These are phyloP conservation scores for Drepana falcataria DNA, from an alignment of 2,888 invertebrate species.

Conservation along the genomic window DNA sequence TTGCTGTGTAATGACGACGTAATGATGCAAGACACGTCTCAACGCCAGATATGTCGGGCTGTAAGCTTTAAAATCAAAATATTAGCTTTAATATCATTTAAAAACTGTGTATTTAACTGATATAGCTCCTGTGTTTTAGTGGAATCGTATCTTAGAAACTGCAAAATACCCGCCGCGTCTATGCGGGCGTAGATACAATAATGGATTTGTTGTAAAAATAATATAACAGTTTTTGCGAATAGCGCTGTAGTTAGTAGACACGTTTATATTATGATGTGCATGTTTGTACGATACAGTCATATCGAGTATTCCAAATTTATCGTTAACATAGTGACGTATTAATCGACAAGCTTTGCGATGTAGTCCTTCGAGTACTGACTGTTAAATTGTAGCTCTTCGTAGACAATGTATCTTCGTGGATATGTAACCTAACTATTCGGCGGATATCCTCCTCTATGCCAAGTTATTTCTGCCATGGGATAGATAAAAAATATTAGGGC, in stretches of 20 bases:
- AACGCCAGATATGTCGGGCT: slow-evolving; percentile 21
- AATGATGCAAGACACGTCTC: slow-evolving; percentile 7
- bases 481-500: no score
- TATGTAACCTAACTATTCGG: slow-evolving; percentile 46
- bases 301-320: slow-evolving; percentile 69
- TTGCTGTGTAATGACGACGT: slow-evolving; percentile 60
- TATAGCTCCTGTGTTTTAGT: slow-evolving; percentile 61
- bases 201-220: slow-evolving; percentile 48
- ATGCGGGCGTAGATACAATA: slow-evolving; percentile 54
- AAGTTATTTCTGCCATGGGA: background rate
- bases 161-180: slow-evolving; percentile 51
- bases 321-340: slow-evolving; percentile 60
- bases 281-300: slow-evolving; percentile 59
- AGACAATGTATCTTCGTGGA: slow-evolving; percentile 39
- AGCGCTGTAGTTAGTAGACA: slow-evolving; percentile 63
- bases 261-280: slow-evolving; percentile 62
- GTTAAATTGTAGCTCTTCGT: slow-evolving; percentile 39
- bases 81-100: slow-evolving; percentile 50
- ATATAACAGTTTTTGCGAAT: slow-evolving; percentile 54
- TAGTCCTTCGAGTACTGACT: slow-evolving; percentile 32
- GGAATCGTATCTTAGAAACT: slow-evolving; percentile 38
- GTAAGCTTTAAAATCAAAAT: slow-evolving; percentile 51
- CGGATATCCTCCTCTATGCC: background rate
- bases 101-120: slow-evolving; percentile 29
- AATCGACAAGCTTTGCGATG: slow-evolving; percentile 53